A percentile compares a stretch with the other conserved stretches of the same genome.
These are phyloP conservation scores for Bicyclus anynana DNA, from an alignment of 1,140 invertebrate species.

Conservation along the genomic window DNA sequence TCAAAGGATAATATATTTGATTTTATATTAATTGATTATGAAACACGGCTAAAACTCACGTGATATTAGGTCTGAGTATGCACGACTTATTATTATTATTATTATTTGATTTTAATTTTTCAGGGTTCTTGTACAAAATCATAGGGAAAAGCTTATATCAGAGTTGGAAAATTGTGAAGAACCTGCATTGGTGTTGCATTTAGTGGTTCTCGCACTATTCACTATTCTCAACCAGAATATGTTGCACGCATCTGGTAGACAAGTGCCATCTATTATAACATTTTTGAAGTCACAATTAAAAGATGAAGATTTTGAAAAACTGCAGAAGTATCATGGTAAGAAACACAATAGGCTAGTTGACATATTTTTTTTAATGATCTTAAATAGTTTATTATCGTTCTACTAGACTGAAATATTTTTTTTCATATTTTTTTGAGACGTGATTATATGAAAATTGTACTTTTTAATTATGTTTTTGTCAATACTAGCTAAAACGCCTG, in stretches of 20 bases:
- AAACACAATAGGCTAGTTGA: conserved; percentile 3
- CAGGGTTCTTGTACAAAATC: conserved; percentile 81
- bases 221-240: conserved; percentile 88
- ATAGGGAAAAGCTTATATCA: conserved; percentile 88
- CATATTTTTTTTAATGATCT: background rate
- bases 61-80: no score
- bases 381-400: no score
- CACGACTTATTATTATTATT: no score
- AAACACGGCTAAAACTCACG: no score
- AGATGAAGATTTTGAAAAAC: conserved; percentile 78
- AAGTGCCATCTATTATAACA: conserved; percentile 88
- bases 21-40: no score
- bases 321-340: conserved; percentile 88
- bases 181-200: conserved; percentile 89
- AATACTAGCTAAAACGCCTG: no score
- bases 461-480: no score
- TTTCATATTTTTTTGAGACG: no score
- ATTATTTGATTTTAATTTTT: no score
- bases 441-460: no score
- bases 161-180: conserved; percentile 86
- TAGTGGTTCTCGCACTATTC: conserved; percentile 89
- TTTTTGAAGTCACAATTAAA: conserved; percentile 85
- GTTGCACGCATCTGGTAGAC: conserved; percentile 93
- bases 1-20: conserved; percentile 5
- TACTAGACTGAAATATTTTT: no score